These are phyloP conservation scores for Ataeniobius toweri DNA, from an alignment of 2,797 vertebrate species.

Conservation along the genomic window DNA sequence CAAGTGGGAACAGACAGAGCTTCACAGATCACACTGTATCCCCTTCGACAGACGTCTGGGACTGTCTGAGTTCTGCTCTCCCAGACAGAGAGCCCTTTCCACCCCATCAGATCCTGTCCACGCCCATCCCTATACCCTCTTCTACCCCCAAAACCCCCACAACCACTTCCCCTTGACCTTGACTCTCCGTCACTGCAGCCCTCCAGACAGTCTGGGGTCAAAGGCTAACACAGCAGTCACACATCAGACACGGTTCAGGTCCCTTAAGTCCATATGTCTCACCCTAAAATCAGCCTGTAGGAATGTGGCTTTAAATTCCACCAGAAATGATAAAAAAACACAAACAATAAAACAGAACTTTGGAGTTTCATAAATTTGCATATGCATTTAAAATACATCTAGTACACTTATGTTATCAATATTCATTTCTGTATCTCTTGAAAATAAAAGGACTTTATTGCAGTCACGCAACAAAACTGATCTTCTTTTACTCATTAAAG, in stretches of 20 bases:
- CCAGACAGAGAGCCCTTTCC: conserved; percentile 68
- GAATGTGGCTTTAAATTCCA: conserved; percentile 76
- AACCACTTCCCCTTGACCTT: conserved; percentile 70
- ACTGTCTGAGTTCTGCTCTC: conserved; percentile 76
- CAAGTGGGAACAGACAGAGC: conserved; percentile 65
- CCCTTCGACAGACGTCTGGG: conserved; percentile 71
- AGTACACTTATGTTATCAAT: neutral
- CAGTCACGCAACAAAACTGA: no score
- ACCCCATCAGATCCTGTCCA: conserved; percentile 58
- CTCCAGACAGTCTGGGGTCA: conserved; percentile 79
- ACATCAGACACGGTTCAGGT: conserved; percentile 74
- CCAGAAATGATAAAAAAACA: conserved; percentile 27
- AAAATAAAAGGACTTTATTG: no score
- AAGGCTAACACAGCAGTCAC: conserved; percentile 77
- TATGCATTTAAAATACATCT: neutral
- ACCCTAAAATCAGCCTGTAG: conserved; percentile 65
- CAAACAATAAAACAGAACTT: conserved; percentile 10
- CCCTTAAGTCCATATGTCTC: conserved; percentile 69
- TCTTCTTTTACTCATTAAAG: no score
- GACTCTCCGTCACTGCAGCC: conserved; percentile 72
- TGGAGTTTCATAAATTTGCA: neutral
- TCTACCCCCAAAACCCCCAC: conserved; percentile 12
- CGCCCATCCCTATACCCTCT: conserved; percentile 28
- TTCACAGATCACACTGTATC: conserved; percentile 47
- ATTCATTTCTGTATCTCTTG: neutral